Percentiles rank a stretch among this genome's conserved stretches.
These are phyloP conservation scores for Vesta saturnalis DNA, from an alignment of 2,888 invertebrate species.

Conservation along the genomic window DNA sequence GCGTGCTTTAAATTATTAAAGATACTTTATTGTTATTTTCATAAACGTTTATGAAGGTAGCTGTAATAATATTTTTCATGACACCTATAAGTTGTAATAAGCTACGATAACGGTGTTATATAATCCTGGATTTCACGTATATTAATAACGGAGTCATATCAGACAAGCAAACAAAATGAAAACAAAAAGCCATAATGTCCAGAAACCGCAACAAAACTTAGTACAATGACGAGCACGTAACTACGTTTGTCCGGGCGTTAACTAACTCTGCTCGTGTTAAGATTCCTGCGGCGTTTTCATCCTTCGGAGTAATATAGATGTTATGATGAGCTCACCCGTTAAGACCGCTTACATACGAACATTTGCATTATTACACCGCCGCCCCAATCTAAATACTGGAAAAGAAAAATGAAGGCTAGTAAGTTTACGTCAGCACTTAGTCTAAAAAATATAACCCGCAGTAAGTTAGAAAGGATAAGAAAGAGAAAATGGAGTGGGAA, in stretches of 20 bases:
- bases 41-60: constrained; percentile 34
- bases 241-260: constrained; percentile 46
- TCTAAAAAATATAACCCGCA: constrained; percentile 44
- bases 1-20: constrained; percentile 11
- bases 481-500: neutral
- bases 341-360: constrained; percentile 27
- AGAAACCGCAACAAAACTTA: constrained; percentile 41
- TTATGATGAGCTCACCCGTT: constrained; percentile 44
- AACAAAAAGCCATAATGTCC: constrained; percentile 40
- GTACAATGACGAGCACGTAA: constrained; percentile 45
- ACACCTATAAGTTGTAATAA: constrained; percentile 37
- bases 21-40: constrained; percentile 23
- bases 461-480: constrained; percentile 54
- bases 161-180: constrained; percentile 35
- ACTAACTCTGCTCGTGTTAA: constrained; percentile 44
- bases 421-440: constrained; percentile 26
- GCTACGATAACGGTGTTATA: constrained; percentile 27
- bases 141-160: constrained; percentile 38
- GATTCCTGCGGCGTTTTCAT: constrained; percentile 40
- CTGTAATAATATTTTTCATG: constrained; percentile 36
- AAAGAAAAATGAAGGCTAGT: constrained; percentile 9
- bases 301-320: constrained; percentile 45
- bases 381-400: neutral
- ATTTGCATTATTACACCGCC: constrained; percentile 16
- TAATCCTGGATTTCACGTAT: constrained; percentile 35